These are phyloP conservation scores for Sphaerophoria taeniata DNA, from an alignment of 2,888 invertebrate genomes.

Conservation along the genomic window DNA sequence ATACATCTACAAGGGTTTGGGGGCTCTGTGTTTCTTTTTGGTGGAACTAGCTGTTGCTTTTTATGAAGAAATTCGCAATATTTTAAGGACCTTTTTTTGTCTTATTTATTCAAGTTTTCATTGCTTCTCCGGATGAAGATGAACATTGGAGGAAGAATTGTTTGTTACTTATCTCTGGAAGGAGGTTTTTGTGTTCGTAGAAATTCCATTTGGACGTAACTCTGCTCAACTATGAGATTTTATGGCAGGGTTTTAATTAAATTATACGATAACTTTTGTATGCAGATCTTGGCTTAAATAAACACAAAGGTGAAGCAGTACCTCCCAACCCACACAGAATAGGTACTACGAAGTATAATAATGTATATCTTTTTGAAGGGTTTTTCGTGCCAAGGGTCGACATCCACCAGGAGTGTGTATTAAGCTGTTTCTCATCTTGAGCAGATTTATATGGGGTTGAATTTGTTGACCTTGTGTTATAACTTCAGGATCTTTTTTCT, in stretches of 20 bases:
- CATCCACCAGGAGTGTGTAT: neutral
- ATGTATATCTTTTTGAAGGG: neutral
- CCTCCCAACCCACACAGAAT: too few relatives aligned
- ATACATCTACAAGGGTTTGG: too few relatives aligned
- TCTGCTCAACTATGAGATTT: slow-evolving; percentile 22
- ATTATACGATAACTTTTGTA: slow-evolving; percentile 23
- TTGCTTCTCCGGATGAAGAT: neutral
- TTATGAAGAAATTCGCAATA: slow-evolving; percentile 10
- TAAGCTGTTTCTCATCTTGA: slow-evolving; percentile 5
- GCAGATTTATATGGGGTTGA: neutral
- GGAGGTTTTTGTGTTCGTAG: slow-evolving; percentile 11
- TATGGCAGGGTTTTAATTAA: slow-evolving; percentile 40
- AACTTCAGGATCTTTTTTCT: neutral
- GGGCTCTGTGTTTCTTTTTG: slow-evolving; percentile 4
- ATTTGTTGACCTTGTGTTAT: slow-evolving; percentile 10
- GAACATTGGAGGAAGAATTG: neutral
- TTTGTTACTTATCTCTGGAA: neutral
- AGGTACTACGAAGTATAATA: neutral
- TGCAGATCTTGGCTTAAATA: slow-evolving; percentile 10
- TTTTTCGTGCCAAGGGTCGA: neutral
- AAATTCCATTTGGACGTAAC: slow-evolving; percentile 12
- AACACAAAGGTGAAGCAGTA: slow-evolving; percentile 13
- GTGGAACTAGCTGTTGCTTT: slow-evolving; percentile 49
- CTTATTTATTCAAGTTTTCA: slow-evolving; percentile 2
- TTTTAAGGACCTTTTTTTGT: neutral